These are phyloP conservation scores for Itoplectis maculator DNA, from an alignment of 2,888 invertebrate species.

Conservation along the genomic window DNA sequence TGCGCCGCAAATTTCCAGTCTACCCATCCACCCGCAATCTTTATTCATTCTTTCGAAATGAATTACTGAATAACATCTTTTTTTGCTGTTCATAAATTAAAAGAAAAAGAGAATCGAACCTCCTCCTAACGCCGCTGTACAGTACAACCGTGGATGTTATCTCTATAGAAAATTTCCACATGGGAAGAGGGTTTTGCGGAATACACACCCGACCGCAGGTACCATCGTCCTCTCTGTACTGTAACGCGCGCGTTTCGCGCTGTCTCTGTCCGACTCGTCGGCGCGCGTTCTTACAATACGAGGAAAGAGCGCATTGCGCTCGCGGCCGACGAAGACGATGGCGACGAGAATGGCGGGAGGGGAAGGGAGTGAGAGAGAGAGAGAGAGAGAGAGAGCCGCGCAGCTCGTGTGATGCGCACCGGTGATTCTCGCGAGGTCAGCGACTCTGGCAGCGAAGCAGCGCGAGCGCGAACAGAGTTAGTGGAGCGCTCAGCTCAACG, in stretches of 20 bases:
- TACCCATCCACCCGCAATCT: too few relatives aligned
- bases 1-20: too few relatives aligned
- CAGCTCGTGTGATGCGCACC: constrained; percentile 81
- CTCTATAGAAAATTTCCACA: not conserved
- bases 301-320: constrained; percentile 57
- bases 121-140: too few relatives aligned
- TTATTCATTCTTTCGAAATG: too few relatives aligned
- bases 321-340: too few relatives aligned
- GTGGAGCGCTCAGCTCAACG: constrained; percentile 83
- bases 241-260: not conserved
- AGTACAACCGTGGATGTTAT: too few relatives aligned
- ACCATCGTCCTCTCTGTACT: not conserved
- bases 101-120: too few relatives aligned
- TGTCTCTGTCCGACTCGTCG: constrained; percentile 21
- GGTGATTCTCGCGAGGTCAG: constrained; percentile 83
- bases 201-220: constrained; percentile 1
- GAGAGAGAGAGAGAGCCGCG: constrained; percentile 41
- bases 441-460: constrained; percentile 77
- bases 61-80: too few relatives aligned
- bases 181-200: constrained; percentile 4
- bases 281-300: constrained; percentile 61
- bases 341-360: too few relatives aligned
- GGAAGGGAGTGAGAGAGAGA: constrained; percentile 24
- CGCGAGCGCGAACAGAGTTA: constrained; percentile 81
- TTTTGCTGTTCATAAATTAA: too few relatives aligned